Conservation (phyloP, 1,140 invertebrate species). For the Subanguina moxae region DNA sequence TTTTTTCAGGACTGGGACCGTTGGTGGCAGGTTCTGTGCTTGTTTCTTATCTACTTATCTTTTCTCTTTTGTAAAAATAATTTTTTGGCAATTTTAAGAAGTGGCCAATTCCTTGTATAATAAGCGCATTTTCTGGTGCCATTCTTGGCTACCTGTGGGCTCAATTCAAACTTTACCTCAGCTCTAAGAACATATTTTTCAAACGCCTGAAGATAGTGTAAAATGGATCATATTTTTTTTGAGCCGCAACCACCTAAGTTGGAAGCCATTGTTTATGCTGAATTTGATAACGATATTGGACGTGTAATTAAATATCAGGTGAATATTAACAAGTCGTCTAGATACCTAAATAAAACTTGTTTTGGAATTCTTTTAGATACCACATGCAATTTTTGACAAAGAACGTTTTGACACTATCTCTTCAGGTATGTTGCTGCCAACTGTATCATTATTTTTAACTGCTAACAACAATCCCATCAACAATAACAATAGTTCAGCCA, state of each 20-base stretch:
- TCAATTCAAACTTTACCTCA: constrained; percentile 9
- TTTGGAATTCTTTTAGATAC: constrained; percentile 28
- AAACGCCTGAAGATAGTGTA: constrained; percentile 17
- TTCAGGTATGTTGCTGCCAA: constrained; percentile 22
- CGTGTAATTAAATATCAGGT: constrained; percentile 52
- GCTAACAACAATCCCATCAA: no score
- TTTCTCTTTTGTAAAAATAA: neutral
- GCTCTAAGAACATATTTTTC: constrained; percentile 10
- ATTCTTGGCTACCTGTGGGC: constrained; percentile 28
- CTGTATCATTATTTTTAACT: no score
- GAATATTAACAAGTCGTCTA: neutral
- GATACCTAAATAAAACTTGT: neutral
- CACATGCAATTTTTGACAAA: constrained; percentile 47
- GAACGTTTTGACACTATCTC: constrained; percentile 43
- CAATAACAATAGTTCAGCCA: constrained; percentile 19
- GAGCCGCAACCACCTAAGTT: constrained; percentile 43
- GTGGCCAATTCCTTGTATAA: constrained; percentile 45
- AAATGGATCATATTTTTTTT: constrained; percentile 25
- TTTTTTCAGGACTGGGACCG: constrained; percentile 88
- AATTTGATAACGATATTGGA: constrained; percentile 53
- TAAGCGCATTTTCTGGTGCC: constrained; percentile 34
- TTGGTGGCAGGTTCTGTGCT: constrained; percentile 75
- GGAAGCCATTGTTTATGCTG: constrained; percentile 47
- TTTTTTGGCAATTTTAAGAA: constrained; percentile 38
- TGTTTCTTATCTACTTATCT: constrained; percentile 9